Conservation (phyloP, 2,113 vertebrate species). For the Laticauda laticaudata region DNA sequence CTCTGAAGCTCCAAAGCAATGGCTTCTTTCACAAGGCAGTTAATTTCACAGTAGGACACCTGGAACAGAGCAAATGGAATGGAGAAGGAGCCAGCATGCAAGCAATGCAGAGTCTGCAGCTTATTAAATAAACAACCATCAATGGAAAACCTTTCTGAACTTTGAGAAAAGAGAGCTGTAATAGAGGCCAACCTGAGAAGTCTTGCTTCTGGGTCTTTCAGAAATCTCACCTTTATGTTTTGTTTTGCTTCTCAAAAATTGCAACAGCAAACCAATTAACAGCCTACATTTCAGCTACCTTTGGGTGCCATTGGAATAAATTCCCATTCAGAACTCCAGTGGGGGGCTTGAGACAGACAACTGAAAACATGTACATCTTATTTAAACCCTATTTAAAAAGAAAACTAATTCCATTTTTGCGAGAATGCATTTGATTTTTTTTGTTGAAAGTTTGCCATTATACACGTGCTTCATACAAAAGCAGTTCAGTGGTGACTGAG, state of each 20-base stretch:
- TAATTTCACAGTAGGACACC: slow-evolving; percentile 17
- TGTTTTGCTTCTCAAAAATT: background rate
- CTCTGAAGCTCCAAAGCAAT: background rate
- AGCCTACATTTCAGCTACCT: background rate
- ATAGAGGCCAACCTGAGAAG: background rate
- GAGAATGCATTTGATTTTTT: background rate
- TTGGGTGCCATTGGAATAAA: background rate
- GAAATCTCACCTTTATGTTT: background rate
- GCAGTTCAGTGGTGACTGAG: background rate
- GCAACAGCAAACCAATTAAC: background rate
- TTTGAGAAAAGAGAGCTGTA: background rate
- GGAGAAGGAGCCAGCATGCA: background rate
- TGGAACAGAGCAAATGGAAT: background rate
- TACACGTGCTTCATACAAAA: background rate
- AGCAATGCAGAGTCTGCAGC: background rate
- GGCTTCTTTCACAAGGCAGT: background rate
- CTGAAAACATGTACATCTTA: background rate
- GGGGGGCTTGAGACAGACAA: background rate
- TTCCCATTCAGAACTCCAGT: background rate
- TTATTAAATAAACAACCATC: slow-evolving; percentile 23
- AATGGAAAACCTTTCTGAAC: background rate
- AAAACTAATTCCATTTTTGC: background rate
- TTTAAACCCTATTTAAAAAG: background rate
- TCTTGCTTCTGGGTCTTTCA: background rate
- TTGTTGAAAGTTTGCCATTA: background rate